These are phyloP conservation scores for Enteromius anoplus DNA, from an alignment of 2,797 vertebrate genomes.

Conservation along the genomic window DNA sequence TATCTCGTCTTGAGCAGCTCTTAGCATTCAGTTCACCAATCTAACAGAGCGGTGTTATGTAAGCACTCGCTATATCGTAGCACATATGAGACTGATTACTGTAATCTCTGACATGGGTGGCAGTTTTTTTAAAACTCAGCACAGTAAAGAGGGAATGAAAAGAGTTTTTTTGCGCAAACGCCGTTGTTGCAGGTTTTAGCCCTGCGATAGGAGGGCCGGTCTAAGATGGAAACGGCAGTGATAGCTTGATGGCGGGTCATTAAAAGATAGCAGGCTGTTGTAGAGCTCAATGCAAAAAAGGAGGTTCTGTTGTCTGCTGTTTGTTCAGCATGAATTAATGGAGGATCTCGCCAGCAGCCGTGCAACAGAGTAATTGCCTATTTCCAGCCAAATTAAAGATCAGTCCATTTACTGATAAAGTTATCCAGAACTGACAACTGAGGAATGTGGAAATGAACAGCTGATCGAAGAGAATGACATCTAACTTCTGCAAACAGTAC, in stretches of 20 bases:
- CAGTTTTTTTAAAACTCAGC: slow-evolving; percentile 26
- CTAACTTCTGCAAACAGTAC: neutral
- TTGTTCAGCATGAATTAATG: slow-evolving; percentile 48
- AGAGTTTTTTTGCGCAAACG: slow-evolving; percentile 27
- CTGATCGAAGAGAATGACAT: slow-evolving; percentile 65
- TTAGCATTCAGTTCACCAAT: slow-evolving; percentile 15
- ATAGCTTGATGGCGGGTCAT: slow-evolving; percentile 45
- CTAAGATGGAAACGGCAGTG: slow-evolving; percentile 22
- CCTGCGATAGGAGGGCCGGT: neutral
- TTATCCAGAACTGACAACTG: slow-evolving; percentile 74
- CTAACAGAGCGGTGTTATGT: slow-evolving; percentile 37
- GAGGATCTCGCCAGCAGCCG: slow-evolving; percentile 28
- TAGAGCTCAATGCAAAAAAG: slow-evolving; percentile 7
- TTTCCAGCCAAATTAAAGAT: slow-evolving; percentile 59
- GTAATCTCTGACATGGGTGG: slow-evolving; percentile 52
- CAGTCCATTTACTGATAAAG: slow-evolving; percentile 47
- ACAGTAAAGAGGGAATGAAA: slow-evolving; percentile 11
- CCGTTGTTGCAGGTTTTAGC: slow-evolving; percentile 8
- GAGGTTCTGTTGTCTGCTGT: slow-evolving; percentile 47
- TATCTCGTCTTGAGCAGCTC: slow-evolving; percentile 26
- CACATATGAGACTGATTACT: slow-evolving; percentile 50
- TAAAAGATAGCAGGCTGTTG: slow-evolving; percentile 44
- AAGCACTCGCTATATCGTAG: slow-evolving; percentile 43
- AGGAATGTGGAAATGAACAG: slow-evolving; percentile 81
- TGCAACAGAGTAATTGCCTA: slow-evolving; percentile 51